Evolutionary conservation across 2,797 vertebrate genomes (phyloP).

Genomic region (Phaenicophaeus curvirostris): DNA sequence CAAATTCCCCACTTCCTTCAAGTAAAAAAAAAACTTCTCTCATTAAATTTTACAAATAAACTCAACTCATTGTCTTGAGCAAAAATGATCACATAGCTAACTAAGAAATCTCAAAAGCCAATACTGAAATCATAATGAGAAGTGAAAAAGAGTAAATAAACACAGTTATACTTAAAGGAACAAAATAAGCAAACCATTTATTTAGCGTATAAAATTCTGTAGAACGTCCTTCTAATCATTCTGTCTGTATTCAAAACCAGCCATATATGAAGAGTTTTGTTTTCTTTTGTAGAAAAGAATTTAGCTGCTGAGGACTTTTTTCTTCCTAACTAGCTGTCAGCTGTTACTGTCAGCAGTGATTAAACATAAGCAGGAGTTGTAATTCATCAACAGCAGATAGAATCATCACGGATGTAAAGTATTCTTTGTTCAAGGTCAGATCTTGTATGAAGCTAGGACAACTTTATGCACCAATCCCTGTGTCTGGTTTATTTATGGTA

Average conservation of each 20-base stretch:
- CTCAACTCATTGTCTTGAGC: not conserved
- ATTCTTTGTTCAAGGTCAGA: constrained; percentile 70
- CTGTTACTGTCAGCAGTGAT: constrained; percentile 74
- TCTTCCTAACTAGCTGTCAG: constrained; percentile 71
- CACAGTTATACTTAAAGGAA: not conserved
- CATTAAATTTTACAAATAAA: not conserved
- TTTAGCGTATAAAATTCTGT: constrained; percentile 37
- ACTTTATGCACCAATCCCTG: constrained; percentile 42
- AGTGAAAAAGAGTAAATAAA: constrained; percentile 20
- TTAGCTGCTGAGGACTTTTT: constrained; percentile 45
- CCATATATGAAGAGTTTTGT: not conserved
- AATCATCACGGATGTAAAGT: constrained; percentile 66
- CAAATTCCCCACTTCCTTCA: not conserved
- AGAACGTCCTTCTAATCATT: constrained; percentile 41
- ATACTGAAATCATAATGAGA: constrained; percentile 13
- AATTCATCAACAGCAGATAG: constrained; percentile 74
- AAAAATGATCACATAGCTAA: not conserved
- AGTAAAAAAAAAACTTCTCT: not conserved
- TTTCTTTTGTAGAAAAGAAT: constrained; percentile 29
- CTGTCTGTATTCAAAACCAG: constrained; percentile 33
- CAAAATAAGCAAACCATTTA: constrained; percentile 11
- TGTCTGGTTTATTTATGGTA: constrained; percentile 59
- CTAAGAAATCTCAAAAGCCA: not conserved
- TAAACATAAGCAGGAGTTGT: constrained; percentile 73
- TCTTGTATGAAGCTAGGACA: constrained; percentile 49